These are phyloP conservation scores for Malurus splendens DNA, from an alignment of 2,797 vertebrate species.

Conservation along the genomic window DNA sequence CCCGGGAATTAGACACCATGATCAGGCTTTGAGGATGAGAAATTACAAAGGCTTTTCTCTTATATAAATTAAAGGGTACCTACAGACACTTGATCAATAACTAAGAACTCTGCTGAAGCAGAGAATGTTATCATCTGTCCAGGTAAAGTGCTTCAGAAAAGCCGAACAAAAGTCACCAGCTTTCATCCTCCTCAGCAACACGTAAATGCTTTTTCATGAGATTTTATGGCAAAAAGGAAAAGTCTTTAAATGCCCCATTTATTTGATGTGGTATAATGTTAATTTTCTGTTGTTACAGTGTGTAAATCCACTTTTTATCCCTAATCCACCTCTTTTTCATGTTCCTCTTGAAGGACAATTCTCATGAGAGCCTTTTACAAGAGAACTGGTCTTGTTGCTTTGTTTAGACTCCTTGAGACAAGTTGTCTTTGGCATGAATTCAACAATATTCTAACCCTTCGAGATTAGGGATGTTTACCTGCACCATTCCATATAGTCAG, in stretches of 20 bases:
- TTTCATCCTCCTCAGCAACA: background rate
- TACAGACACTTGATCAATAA: background rate
- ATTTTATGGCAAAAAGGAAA: background rate
- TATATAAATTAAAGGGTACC: background rate
- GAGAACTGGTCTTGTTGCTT: background rate
- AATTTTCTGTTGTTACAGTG: background rate
- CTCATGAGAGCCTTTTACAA: background rate
- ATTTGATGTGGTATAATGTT: background rate
- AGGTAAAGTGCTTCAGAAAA: background rate
- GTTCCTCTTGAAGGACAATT: background rate
- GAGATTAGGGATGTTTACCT: background rate
- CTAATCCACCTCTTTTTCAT: background rate
- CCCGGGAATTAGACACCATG: background rate
- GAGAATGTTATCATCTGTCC: background rate
- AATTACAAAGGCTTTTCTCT: background rate
- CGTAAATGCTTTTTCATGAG: background rate
- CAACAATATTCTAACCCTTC: background rate
- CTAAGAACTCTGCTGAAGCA: background rate
- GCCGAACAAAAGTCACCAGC: background rate
- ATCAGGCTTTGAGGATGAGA: background rate
- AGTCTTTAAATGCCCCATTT: background rate
- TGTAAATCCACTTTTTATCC: slow-evolving; percentile 5
- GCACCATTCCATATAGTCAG: background rate
- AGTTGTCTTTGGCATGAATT: background rate
- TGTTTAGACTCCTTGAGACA: background rate